Evolutionary conservation across 2,113 vertebrate genomes (phyloP).

Genomic region (Cygnus buccinator): DNA sequence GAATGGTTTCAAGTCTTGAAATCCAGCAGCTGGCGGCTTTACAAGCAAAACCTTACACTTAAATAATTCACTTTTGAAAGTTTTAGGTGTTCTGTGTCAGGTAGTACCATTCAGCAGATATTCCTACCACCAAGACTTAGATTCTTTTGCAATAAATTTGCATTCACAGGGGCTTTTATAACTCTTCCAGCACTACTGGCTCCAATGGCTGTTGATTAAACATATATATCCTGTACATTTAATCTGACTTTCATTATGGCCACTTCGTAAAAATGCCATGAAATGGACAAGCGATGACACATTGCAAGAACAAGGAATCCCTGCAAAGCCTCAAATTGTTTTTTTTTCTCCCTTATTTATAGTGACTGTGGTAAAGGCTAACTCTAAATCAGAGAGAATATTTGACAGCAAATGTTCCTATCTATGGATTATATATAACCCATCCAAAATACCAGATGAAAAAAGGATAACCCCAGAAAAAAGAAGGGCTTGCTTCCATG

Average conservation of each 20-base stretch:
- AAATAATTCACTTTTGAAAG: conserved; percentile 83
- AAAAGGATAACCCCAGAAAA: conserved; percentile 83
- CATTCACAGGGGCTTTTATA: conserved; percentile 79
- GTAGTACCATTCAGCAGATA: conserved; percentile 85
- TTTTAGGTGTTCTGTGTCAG: conserved; percentile 88
- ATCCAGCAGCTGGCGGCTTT: conserved; percentile 85
- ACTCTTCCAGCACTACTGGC: conserved; percentile 75
- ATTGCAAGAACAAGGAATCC: conserved; percentile 89
- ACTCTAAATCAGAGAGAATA: conserved; percentile 92
- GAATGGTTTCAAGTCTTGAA: conserved; percentile 86
- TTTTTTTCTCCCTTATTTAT: conserved; percentile 88
- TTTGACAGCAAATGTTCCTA: conserved; percentile 91
- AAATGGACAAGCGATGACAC: conserved; percentile 88
- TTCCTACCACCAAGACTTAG: conserved; percentile 68
- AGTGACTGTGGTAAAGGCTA: conserved; percentile 86
- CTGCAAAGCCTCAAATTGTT: conserved; percentile 91
- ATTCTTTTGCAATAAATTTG: conserved; percentile 85
- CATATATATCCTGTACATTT: conserved; percentile 86
- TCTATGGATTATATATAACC: conserved; percentile 89
- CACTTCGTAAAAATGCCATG: conserved; percentile 99
- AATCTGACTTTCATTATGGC: conserved; percentile 97
- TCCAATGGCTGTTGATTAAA: conserved; percentile 79
- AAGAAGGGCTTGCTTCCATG: conserved; percentile 88
- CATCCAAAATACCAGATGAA: conserved; percentile 85
- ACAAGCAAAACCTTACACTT: conserved; percentile 83